Evolutionary conservation across 2,888 invertebrate species (phyloP).

Genomic region (Patella depressa): DNA sequence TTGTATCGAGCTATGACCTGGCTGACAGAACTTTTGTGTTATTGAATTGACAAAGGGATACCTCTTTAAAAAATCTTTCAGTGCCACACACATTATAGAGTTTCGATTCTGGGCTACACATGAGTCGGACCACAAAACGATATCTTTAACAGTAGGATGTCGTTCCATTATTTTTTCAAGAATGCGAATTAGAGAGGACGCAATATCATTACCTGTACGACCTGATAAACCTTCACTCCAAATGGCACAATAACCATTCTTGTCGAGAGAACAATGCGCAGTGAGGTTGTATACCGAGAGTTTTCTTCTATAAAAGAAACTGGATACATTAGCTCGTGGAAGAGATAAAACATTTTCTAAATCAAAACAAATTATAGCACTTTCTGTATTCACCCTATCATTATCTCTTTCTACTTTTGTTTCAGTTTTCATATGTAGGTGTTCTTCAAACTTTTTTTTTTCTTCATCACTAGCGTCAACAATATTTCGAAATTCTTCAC

Average conservation of each 20-base stretch:
- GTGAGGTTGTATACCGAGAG: constrained; percentile 36
- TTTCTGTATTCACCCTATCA: not conserved
- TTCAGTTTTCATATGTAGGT: not conserved
- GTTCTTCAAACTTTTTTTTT: not conserved
- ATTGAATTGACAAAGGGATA: not conserved
- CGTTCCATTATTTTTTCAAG: constrained; percentile 10
- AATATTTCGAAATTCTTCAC: not conserved
- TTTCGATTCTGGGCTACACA: constrained; percentile 37
- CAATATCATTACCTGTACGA: constrained; percentile 23
- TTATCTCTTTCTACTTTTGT: constrained; percentile 13
- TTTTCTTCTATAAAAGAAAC: constrained; percentile 27
- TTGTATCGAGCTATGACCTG: not conserved
- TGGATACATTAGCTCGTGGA: not conserved
- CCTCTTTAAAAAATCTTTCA: constrained; percentile 20
- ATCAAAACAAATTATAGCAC: constrained; percentile 15
- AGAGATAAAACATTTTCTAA: constrained; percentile 15
- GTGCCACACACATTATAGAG: constrained; percentile 29
- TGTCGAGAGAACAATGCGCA: constrained; percentile 28
- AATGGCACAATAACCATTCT: constrained; percentile 31
- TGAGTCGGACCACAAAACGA: constrained; percentile 27
- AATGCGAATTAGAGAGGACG: constrained; percentile 19
- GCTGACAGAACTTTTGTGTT: not conserved
- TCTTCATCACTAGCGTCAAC: too few species aligned
- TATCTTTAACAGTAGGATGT: constrained; percentile 19
- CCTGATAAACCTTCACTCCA: constrained; percentile 18